These are phyloP conservation scores for Canis aureus DNA, from an alignment of 2,113 vertebrate genomes.

Conservation along the genomic window DNA sequence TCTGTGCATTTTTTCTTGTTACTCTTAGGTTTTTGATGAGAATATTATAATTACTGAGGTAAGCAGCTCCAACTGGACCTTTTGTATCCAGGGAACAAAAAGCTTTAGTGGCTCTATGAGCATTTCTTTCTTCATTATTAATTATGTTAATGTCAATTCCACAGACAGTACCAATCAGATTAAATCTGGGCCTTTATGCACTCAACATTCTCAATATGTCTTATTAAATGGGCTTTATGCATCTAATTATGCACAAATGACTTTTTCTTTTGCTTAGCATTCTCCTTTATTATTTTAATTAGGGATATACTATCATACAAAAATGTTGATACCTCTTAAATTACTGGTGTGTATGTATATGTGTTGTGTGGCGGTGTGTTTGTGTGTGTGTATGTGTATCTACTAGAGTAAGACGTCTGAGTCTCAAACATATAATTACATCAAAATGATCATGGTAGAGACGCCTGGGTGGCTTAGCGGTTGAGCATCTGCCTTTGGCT, in stretches of 20 bases:
- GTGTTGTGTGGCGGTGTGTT: neutral
- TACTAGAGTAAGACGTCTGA: neutral
- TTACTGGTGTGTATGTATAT: neutral
- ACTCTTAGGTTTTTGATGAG: neutral
- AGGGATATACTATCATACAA: neutral
- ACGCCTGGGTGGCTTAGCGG: too few species aligned
- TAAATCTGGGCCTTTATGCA: neutral
- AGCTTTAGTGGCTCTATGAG: neutral
- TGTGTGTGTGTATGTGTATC: neutral
- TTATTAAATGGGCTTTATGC: neutral
- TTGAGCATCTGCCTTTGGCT: too few species aligned
- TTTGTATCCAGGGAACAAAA: neutral
- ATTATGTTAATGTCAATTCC: neutral
- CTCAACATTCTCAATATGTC: neutral
- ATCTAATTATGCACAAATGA: neutral
- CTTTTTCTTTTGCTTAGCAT: neutral
- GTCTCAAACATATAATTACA: neutral
- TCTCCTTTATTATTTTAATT: neutral
- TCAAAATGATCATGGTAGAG: neutral
- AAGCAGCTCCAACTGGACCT: neutral
- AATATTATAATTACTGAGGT: neutral
- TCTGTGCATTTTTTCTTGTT: neutral
- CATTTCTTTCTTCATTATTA: slow-evolving; percentile 13
- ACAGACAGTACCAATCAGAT: neutral
- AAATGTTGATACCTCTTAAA: neutral